A percentile compares a stretch with the other conserved stretches of the same genome.
These are phyloP conservation scores for Petrocephalus zakoni DNA, from an alignment of 2,113 vertebrate genomes.

Conservation along the genomic window DNA sequence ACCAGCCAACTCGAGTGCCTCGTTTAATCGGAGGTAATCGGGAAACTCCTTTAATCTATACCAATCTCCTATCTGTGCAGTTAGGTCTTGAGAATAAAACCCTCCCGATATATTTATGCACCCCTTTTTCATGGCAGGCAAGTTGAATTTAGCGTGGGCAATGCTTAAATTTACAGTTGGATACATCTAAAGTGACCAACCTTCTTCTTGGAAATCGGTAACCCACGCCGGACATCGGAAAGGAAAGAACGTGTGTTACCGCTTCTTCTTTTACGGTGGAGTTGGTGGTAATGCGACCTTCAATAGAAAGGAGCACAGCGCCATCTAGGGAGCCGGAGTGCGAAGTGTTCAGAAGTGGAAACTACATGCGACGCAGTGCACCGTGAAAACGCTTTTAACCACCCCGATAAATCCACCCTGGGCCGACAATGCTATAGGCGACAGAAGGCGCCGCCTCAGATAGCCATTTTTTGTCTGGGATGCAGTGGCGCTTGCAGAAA, in stretches of 20 bases:
- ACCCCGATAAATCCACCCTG: background rate
- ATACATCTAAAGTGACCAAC: background rate
- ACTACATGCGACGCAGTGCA: background rate
- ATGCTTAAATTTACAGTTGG: background rate
- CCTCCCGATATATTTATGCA: background rate
- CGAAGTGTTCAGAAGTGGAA: background rate
- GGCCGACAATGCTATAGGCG: background rate
- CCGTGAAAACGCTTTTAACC: background rate
- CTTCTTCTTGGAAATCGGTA: background rate
- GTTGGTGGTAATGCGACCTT: background rate
- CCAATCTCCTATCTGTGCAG: background rate
- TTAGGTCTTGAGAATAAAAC: background rate
- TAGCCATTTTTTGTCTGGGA: background rate
- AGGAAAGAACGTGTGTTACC: background rate
- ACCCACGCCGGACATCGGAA: background rate
- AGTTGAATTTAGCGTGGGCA: background rate
- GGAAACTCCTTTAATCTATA: background rate
- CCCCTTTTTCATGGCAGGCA: background rate
- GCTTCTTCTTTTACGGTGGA: background rate
- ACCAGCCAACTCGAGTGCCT: background rate
- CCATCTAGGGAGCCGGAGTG: background rate
- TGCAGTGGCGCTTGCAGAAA: background rate
- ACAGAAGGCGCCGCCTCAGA: background rate
- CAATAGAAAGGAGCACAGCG: background rate
- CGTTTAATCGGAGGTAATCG: background rate